A percentile compares a stretch with the other conserved stretches of the same genome.
These are phyloP conservation scores for Microplitis mediator DNA, from an alignment of 1,140 invertebrate species.

Conservation along the genomic window DNA sequence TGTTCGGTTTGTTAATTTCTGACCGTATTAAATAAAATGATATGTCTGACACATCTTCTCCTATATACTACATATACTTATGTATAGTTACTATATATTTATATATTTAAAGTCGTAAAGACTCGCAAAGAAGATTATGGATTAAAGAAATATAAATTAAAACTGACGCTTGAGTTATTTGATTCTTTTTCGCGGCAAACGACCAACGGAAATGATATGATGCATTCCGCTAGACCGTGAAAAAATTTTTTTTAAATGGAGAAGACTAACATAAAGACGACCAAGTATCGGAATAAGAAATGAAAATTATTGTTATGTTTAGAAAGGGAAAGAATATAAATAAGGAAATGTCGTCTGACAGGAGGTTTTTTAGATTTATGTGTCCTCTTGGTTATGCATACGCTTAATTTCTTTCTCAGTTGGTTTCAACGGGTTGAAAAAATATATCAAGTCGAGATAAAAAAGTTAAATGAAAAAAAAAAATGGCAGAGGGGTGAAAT, in stretches of 20 bases:
- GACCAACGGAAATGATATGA: conserved; percentile 32
- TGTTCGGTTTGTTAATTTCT: background rate
- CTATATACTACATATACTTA: no score
- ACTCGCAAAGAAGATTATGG: background rate
- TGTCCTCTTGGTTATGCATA: conserved; percentile 5
- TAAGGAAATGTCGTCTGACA: background rate
- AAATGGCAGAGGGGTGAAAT: no score
- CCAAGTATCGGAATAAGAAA: background rate
- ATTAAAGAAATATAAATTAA: no score
- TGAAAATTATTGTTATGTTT: background rate
- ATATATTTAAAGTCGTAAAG: background rate
- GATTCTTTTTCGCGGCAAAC: conserved; percentile 4
- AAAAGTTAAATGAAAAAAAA: no score
- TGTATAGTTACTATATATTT: no score
- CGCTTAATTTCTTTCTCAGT: conserved; percentile 12
- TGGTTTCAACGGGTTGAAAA: no score
- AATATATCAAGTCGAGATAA: no score
- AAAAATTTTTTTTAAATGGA: conserved; percentile 14
- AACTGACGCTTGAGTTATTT: background rate
- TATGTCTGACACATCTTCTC: conserved; percentile 1
- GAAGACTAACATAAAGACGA: background rate
- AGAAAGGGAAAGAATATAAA: background rate
- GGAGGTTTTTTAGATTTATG: conserved; percentile 24
- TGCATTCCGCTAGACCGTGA: conserved; percentile 27
- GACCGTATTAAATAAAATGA: background rate